phyloP scores from a whole-genome alignment of 1,140 invertebrate species.

The Hestina assimilis region DNA sequence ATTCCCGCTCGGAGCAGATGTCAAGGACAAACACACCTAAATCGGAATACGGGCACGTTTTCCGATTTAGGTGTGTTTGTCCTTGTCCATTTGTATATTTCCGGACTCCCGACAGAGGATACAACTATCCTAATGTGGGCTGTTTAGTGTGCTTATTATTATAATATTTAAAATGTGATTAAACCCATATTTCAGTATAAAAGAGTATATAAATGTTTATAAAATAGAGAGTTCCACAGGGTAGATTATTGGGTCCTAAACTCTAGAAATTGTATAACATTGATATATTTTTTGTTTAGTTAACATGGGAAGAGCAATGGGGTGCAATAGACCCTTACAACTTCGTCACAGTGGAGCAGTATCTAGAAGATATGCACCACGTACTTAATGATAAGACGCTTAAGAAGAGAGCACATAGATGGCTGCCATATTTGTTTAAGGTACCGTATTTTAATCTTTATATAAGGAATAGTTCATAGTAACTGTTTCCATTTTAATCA shows the following conservation, averaged over 20 bases:
- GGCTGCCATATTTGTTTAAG: constrained; percentile 89
- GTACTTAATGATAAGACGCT: constrained; percentile 86
- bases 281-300: constrained; percentile 57
- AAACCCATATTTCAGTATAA: too few species aligned
- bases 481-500: too few species aligned
- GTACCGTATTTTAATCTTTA: constrained; percentile 67
- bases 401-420: constrained; percentile 85
- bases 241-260: neutral
- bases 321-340: constrained; percentile 90
- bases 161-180: too few species aligned
- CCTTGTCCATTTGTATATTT: too few species aligned
- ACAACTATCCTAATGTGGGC: too few species aligned
- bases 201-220: neutral
- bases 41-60: too few species aligned
- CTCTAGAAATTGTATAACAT: neutral
- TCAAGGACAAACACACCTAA: too few species aligned
- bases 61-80: too few species aligned
- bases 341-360: constrained; percentile 88
- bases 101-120: too few species aligned
- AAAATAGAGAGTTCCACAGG: neutral
- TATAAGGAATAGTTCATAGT: too few species aligned
- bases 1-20: too few species aligned
- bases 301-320: constrained; percentile 90
- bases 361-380: constrained; percentile 88
- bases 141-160: too few species aligned